Evolutionary conservation across 2,797 vertebrate species (phyloP).

Genomic region (Microctenopoma stevenorrisi): DNA sequence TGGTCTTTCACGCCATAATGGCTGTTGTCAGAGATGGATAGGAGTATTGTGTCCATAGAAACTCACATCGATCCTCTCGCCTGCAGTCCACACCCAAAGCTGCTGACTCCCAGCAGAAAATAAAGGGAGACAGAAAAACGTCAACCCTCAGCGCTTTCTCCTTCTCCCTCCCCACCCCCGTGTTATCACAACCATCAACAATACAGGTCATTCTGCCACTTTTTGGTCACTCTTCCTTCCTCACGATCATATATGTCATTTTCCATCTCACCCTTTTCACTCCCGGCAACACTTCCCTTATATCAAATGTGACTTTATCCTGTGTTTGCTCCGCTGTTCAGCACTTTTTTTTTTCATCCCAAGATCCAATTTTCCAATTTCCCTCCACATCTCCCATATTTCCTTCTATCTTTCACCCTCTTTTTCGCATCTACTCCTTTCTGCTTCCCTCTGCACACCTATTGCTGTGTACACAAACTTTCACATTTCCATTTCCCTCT

Average conservation of each 20-base stretch:
- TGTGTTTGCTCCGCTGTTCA: constrained; percentile 51
- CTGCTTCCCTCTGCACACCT: constrained; percentile 51
- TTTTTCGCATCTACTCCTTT: constrained; percentile 56
- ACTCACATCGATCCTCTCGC: constrained; percentile 79
- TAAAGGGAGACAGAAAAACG: constrained; percentile 58
- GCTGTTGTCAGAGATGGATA: constrained; percentile 80
- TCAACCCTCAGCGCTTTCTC: constrained; percentile 70
- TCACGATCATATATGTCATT: constrained; percentile 41
- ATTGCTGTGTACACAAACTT: constrained; percentile 52
- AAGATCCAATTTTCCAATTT: constrained; percentile 68
- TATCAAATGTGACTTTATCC: constrained; percentile 48
- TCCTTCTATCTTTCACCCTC: constrained; percentile 54
- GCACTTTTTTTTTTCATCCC: constrained; percentile 38
- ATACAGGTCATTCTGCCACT: constrained; percentile 51
- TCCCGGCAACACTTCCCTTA: constrained; percentile 24
- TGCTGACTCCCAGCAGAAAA: constrained; percentile 81
- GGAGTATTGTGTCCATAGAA: constrained; percentile 75
- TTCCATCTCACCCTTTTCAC: constrained; percentile 36
- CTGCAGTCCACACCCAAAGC: constrained; percentile 73
- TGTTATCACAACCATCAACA: constrained; percentile 59
- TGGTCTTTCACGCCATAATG: constrained; percentile 61
- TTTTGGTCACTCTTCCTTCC: constrained; percentile 44
- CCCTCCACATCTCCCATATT: constrained; percentile 52
- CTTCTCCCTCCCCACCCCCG: constrained; percentile 21
- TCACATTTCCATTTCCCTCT: constrained; percentile 32